Base-by-base conservation (phyloP, 2,888 invertebrate species). In the Mythimna pallens region DNA sequence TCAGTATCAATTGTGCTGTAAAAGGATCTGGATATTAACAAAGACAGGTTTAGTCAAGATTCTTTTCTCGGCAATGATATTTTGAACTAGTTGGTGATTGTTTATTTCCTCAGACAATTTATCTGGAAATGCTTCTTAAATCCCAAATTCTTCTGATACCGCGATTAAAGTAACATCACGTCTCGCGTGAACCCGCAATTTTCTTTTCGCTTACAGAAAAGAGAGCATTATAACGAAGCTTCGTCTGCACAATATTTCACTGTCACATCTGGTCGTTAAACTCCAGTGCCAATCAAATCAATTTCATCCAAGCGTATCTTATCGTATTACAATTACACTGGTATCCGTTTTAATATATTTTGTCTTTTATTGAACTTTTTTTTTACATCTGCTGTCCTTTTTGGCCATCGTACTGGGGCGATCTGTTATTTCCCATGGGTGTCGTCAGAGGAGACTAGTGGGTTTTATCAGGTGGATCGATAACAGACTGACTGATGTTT, bases 191-290 rank as follows among this genome's bases (percentile, higher is more conserved):
- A 65, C 17, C 12, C 43, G 43, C 36, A 47, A 47, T 73, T 73
- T 74, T 57, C 30, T 62, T 67, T 62, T 66, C 50, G n/a, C 43
- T 52, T 57, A 62, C n/a, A 52, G 43, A 54, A 66, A 73, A 10
- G 61, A 20, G 34, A 43, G 65, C 30, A 59, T 67, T 54, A 63
- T 52, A 55, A 58, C 70, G 50, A 59, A 63, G 65, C 61, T 59
- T 57, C 30, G 54, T 69, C 61, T 74, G 43, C 47, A 54, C 25
- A 65, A 79, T 79, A 67, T 67, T 69, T 82, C 66, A 67, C 67
- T 67, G 70, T 74, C 74, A 50, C 79, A 79, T 70, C 82, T 81
- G 78, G 52, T 69, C 83, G 61, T 82, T 66, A 79, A 82, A 78
- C 62, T 78, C 40, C 43, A 50, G 30, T 74, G 64, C 57, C 74